phyloP scores from a whole-genome alignment of 2,113 vertebrate genomes.

The Oxygymnocypris stewartii region DNA sequence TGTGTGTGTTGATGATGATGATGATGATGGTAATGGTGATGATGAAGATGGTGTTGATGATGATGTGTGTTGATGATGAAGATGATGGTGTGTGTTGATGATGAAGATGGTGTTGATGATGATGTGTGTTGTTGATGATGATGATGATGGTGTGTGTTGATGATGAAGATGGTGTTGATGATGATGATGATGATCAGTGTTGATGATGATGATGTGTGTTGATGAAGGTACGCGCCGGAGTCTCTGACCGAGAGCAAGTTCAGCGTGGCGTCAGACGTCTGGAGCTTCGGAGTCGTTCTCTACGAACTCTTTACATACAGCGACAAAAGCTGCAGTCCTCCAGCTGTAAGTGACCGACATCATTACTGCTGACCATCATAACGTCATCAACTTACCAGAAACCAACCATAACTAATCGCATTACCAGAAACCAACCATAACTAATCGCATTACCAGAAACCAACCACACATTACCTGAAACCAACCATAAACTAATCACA shows the following conservation, averaged over 20 bases:
- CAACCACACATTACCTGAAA: no score
- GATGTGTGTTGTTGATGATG: no score
- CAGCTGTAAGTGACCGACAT: slow-evolving; percentile 76
- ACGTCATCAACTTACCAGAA: background rate
- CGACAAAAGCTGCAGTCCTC: slow-evolving; percentile 94
- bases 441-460: no score
- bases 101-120: background rate
- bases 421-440: no score
- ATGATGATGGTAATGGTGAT: background rate
- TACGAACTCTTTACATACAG: slow-evolving; percentile 97
- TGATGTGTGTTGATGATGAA: no score
- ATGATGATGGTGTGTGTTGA: no score
- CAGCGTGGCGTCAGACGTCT: slow-evolving; percentile 94
- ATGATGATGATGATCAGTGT: background rate
- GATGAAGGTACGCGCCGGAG: slow-evolving; percentile 92
- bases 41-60: background rate
- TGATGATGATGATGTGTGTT: slow-evolving; percentile 27
- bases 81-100: background rate
- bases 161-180: background rate
- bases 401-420: no score
- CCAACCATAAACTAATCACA: no score
- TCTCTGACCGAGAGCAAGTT: slow-evolving; percentile 98
- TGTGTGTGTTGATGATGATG: no score
- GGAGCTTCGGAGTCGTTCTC: slow-evolving; percentile 97
- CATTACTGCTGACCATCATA: background rate